These are phyloP conservation scores for Microcebus lehilahytsara DNA, from an alignment of 2,113 vertebrate species.

Conservation along the genomic window DNA sequence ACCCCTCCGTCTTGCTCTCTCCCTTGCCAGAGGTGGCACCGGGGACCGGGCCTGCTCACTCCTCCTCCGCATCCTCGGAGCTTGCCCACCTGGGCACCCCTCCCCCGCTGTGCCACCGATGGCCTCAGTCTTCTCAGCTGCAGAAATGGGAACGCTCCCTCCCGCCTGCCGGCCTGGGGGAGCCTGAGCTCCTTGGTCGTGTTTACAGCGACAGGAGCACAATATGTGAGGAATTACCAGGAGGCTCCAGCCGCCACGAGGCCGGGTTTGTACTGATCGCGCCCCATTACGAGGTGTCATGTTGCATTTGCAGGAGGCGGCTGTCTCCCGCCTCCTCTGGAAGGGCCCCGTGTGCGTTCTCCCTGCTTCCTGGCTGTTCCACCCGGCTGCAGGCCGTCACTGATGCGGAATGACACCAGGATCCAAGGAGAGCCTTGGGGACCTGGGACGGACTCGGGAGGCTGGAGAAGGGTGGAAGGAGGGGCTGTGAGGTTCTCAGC, in stretches of 20 bases:
- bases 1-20: background rate
- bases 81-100: background rate
- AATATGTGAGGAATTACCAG: slow-evolving; percentile 46
- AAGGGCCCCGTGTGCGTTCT: background rate
- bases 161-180: accelerated
- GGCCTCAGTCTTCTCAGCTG: background rate
- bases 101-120: accelerated
- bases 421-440: background rate
- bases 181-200: background rate
- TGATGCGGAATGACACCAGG: background rate
- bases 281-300: slow-evolving; percentile 41
- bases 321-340: background rate
- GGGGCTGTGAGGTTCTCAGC: accelerated
- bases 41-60: background rate
- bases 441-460: background rate
- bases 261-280: background rate
- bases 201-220: slow-evolving; percentile 3
- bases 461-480: background rate
- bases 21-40: background rate
- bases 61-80: background rate
- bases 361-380: background rate
- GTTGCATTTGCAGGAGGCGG: slow-evolving; percentile 41
- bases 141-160: background rate
- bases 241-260: accelerated
- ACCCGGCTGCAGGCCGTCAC: background rate